Conservation (phyloP, 2,888 invertebrate genomes). For the Philereme vetulata region DNA sequence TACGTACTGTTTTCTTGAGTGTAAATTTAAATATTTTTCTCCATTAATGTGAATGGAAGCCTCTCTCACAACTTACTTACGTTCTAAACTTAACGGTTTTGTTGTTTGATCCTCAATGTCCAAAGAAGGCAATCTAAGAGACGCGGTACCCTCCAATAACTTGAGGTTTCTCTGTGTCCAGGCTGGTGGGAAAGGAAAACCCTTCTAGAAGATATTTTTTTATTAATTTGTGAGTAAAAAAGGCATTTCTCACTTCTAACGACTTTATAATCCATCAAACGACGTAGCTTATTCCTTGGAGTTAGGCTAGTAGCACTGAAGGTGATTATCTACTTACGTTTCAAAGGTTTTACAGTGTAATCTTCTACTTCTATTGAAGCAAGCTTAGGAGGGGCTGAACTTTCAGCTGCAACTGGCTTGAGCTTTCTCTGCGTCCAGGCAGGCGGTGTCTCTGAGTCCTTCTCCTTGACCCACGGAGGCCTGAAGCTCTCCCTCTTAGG, state of each 20-base stretch:
- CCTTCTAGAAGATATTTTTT: conserved; percentile 23
- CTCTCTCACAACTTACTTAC: conserved; percentile 16
- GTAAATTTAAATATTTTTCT: background rate
- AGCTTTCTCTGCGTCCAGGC: conserved; percentile 85
- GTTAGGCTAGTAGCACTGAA: background rate
- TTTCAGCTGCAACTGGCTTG: conserved; percentile 68
- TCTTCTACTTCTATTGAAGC: conserved; percentile 42
- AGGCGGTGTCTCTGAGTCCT: conserved; percentile 83
- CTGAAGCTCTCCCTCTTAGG: conserved; percentile 87
- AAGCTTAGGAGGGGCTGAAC: conserved; percentile 42
- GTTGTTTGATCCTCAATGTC: conserved; percentile 19
- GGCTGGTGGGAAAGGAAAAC: conserved; percentile 28
- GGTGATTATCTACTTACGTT: conserved; percentile 59
- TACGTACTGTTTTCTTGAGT: conserved; percentile 7
- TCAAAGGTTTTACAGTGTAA: conserved; percentile 57
- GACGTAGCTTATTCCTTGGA: background rate
- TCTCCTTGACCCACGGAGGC: conserved; percentile 90
- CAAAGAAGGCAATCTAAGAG: conserved; percentile 27
- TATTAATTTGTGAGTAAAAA: background rate
- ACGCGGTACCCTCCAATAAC: conserved; percentile 29
- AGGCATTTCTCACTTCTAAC: background rate
- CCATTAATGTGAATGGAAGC: background rate
- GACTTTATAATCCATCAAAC: background rate
- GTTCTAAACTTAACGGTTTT: conserved; percentile 13
- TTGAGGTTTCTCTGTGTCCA: conserved; percentile 29